These are phyloP conservation scores for Narcine bancroftii DNA, from an alignment of 2,113 vertebrate species.

Conservation along the genomic window DNA sequence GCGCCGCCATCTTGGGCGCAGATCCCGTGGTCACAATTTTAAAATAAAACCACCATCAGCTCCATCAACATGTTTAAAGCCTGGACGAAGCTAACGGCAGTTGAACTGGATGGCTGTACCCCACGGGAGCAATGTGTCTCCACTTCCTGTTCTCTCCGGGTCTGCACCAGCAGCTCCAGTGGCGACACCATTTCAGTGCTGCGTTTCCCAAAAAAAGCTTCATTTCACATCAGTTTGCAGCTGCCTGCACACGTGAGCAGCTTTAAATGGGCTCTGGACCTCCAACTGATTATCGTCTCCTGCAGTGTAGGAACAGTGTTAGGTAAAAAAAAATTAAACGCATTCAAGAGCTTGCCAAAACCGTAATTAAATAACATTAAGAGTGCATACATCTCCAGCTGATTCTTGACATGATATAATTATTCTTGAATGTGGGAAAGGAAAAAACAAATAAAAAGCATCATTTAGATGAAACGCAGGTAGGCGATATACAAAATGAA, in stretches of 20 bases:
- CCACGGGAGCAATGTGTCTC: no score
- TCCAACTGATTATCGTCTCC: not conserved
- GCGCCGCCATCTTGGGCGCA: no score
- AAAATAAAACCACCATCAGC: no score
- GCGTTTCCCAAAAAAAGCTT: not conserved
- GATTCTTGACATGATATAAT: conserved; percentile 16
- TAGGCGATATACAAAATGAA: not conserved
- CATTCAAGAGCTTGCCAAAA: not conserved
- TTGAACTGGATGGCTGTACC: no score
- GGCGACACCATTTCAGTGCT: no score
- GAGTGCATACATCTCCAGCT: not conserved
- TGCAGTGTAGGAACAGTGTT: not conserved
- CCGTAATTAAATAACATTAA: not conserved
- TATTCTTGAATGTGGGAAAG: not conserved
- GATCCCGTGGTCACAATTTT: no score
- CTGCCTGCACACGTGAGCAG: not conserved
- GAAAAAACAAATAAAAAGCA: not conserved
- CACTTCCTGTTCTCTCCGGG: no score
- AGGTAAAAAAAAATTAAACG: not conserved
- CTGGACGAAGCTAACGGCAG: no score
- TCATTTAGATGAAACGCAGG: not conserved
- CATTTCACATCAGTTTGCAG: not conserved
- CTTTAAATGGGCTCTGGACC: not conserved
- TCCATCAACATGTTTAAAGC: no score
- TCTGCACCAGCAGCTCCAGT: no score